These are phyloP conservation scores for Osmerus mordax DNA, from an alignment of 2,113 vertebrate species.

Conservation along the genomic window DNA sequence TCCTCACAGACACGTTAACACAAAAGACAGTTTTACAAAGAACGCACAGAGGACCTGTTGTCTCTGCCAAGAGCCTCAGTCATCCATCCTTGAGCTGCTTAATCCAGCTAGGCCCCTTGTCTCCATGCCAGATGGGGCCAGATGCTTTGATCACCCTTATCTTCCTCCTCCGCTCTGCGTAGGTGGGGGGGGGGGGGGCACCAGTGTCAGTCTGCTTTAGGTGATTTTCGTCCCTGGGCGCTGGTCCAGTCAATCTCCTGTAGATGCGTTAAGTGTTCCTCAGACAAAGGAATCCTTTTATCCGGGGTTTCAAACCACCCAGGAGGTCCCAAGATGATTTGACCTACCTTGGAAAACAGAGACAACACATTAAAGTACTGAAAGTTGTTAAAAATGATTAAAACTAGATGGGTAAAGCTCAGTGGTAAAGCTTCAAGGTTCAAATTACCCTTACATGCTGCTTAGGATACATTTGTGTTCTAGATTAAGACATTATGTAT, in stretches of 20 bases:
- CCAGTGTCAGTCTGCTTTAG: not conserved
- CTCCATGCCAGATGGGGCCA: slow-evolving; percentile 1
- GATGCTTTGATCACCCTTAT: no score
- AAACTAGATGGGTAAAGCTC: no score
- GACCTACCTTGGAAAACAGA: not conserved
- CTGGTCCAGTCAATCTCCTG: slow-evolving; percentile 42
- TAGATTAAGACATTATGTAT: no score
- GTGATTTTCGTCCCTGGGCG: not conserved
- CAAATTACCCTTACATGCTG: no score
- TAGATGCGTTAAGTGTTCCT: slow-evolving; percentile 37
- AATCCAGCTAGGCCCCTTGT: slow-evolving; percentile 21
- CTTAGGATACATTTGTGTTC: no score
- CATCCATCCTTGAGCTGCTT: not conserved
- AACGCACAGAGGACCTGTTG: not conserved
- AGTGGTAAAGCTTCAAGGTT: no score
- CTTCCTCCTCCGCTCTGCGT: no score
- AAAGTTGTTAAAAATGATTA: no score
- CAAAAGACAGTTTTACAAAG: not conserved
- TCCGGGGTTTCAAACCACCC: slow-evolving; percentile 45
- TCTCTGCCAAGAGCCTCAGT: slow-evolving; percentile 6
- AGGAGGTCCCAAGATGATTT: slow-evolving; percentile 15
- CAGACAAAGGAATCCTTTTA: slow-evolving; percentile 63
- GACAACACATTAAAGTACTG: not conserved
- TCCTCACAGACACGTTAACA: not conserved
- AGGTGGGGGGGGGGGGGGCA: slow-evolving; percentile 7